Evolutionary conservation across 2,797 vertebrate species (phyloP), one percentile per base, ranked within the genome.

Genomic region (Bryconaethiops microstoma): DNA sequence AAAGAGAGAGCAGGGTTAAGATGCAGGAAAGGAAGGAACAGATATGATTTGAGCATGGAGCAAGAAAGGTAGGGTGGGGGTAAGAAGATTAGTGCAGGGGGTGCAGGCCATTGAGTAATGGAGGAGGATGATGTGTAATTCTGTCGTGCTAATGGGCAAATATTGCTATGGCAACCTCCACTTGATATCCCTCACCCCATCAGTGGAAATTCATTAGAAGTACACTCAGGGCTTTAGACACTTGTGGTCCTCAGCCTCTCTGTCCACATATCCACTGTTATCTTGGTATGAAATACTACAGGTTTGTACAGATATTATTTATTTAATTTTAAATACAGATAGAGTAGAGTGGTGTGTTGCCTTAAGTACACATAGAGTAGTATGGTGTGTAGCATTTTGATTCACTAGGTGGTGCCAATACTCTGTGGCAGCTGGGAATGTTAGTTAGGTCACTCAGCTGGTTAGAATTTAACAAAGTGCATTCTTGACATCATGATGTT

Each of bases 111-210:
- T 59, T 17, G 50, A 70, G 45, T 60, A 79, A 79, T 76, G 39
- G 42, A 45, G 63, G 3, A 84, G 2, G 80, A 87, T 87, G 73
- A 35, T 54, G 64, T 71, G 78, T 88, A 87, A 91, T 88, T 91
- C 88, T 87, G 59, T 75, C 74, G 68, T 39, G 48, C 84, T 92
- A 91, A 91, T 89, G 88, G 90, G 85, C 85, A 79, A 80, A 84
- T 79, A 74, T 91, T 87, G 72, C 89, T 88, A 92, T 90, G 87
- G 87, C 83, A 92, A 92, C 89, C 4, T 82, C 78, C 77, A 78
- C 79, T 83, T 83, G 72, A 21, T 59, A 39, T 21, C 79, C 71
- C 9, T 82, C 55, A 76, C 76, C 57, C 79, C 25, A 72, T 76
- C 52, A 68, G 74, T n/a, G 8, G 78, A 21, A 72, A 86, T 82